Percentiles rank a stretch among this genome's conserved stretches.
Evolutionary conservation across 2,888 invertebrate genomes (phyloP).

Genomic region (Amblyjoppa proteus): DNA sequence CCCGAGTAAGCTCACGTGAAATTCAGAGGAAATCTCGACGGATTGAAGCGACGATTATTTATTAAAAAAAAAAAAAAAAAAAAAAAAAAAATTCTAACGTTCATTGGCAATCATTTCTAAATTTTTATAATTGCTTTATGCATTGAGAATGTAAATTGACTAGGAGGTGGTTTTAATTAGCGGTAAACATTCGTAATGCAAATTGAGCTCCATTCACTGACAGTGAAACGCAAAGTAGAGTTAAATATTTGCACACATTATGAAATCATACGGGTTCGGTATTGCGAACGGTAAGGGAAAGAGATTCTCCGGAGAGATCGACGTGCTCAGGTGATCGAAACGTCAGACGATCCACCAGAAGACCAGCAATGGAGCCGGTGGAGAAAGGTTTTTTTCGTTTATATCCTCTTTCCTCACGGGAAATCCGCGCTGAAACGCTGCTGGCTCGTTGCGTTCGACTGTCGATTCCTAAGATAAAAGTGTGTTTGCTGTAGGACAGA

Average conservation of each 20-base stretch:
- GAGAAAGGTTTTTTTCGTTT: slow-evolving; percentile 7
- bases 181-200: too few species aligned
- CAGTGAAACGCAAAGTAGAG: neutral
- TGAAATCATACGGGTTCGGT: neutral
- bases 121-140: neutral
- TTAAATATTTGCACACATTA: neutral
- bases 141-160: too few species aligned
- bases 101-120: neutral
- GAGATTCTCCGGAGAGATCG: slow-evolving; percentile 6
- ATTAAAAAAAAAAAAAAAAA: too few species aligned
- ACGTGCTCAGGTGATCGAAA: neutral
- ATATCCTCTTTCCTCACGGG: slow-evolving; percentile 56
- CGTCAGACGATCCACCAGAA: neutral
- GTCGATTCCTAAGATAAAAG: slow-evolving; percentile 15
- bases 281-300: neutral
- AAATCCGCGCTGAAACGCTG: slow-evolving; percentile 52
- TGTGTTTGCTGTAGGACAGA: neutral
- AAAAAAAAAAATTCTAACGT: too few species aligned
- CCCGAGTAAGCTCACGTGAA: neutral
- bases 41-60: neutral
- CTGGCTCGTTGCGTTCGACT: slow-evolving; percentile 4
- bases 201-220: neutral
- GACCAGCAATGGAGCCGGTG: neutral
- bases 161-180: too few species aligned
- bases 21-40: neutral